Base-by-base conservation (phyloP, 2,113 vertebrate genomes). In the Tetrax tetrax region DNA sequence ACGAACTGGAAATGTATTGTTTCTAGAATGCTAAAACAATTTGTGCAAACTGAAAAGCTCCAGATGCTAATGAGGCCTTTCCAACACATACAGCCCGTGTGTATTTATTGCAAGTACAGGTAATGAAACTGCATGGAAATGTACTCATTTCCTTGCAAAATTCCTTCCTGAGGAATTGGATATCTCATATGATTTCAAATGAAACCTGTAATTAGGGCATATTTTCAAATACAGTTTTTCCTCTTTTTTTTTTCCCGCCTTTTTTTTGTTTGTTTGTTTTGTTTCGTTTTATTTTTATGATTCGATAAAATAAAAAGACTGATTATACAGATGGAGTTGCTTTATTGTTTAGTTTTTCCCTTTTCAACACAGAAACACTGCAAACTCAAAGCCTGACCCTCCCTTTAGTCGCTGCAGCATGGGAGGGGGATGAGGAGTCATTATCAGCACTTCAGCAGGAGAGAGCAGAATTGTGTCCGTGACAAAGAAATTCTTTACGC, bases 51-150 rank as follows among this genome's bases (percentile, higher is more conserved):
- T 35, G 20, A 35, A 68, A 47, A 79, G 7, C 41, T 66, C 74
- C 11, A 47, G 31, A 24, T 7, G 29, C 31, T 37, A 4, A 21
- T 0, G 4, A 20, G 12, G 21, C 11, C 25, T 31, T 53, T 53
- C 18, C 28, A 10, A 11, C 7, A 8, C 7, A 5, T 5, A 16
- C 33, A 53, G 17, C 24, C 12, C 27, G 35, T 20, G 6, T 0
- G 3, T 0, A 0, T 41, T 12, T 11, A 21, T 27, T 35, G 61
- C 33, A 64, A 27, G 12, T 14, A 3, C 4, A 31, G 29, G 18
- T 70, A 51, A 27, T 12, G 10, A 47, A 77, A 29, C 14, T 27
- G 45, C 14, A 20, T 2, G n/a, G n/a, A 31, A 81, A n/a, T 5
- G 12, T 12, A 10, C 4, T 27, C 0, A 6, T 56, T 72, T 45